Percentiles rank a stretch among this genome's conserved stretches.
Conservation (phyloP, 1,140 invertebrate genomes). For the Caenorhabditis inopinata region DNA sequence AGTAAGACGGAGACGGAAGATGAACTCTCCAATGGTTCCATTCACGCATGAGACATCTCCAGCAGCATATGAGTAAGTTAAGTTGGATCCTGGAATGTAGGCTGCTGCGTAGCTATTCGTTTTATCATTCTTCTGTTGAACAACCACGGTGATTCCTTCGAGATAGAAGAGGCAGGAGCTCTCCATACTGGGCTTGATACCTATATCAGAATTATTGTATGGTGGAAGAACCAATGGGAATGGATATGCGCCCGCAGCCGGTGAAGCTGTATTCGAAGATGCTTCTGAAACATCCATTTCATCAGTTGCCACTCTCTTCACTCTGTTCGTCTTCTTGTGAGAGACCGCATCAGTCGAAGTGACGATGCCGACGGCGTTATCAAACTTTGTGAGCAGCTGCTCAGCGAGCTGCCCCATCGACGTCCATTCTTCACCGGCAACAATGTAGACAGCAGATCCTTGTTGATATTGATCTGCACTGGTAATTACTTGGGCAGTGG, state of each 20-base stretch:
- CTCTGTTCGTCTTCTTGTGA: neutral
- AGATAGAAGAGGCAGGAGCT: neutral
- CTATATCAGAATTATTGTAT: neutral
- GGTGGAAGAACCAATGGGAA: conserved; percentile 28
- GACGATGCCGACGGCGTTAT: neutral
- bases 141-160: neutral
- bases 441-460: conserved; percentile 7
- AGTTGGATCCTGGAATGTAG: neutral
- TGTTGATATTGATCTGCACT: neutral
- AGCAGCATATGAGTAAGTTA: neutral
- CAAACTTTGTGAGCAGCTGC: neutral
- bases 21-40: conserved; percentile 20
- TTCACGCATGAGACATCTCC: neutral
- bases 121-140: neutral
- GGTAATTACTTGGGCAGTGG: neutral
- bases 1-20: neutral
- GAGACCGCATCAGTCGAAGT: neutral
- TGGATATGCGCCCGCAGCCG: neutral
- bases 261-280: neutral
- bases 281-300: neutral
- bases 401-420: conserved; percentile 7
- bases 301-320: conserved; percentile 16
- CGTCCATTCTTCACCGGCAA: conserved; percentile 33
- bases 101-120: neutral
- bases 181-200: neutral